Evolutionary conservation across 2,797 vertebrate species (phyloP).

Genomic region (Trichosurus vulpecula): DNA sequence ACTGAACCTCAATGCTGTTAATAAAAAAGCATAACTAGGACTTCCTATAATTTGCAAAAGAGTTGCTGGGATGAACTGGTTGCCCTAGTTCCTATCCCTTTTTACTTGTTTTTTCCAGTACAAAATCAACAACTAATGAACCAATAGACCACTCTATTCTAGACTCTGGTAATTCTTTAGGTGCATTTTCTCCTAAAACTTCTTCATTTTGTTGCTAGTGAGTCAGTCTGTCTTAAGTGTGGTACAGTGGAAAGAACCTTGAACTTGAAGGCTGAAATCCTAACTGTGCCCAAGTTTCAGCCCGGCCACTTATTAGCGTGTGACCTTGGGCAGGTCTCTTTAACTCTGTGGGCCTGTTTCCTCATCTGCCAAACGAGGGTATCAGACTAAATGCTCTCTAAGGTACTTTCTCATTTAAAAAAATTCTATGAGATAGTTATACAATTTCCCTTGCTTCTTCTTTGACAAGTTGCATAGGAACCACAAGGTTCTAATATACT

Average conservation of each 20-base stretch:
- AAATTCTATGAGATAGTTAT: neutral
- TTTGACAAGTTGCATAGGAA: too few species aligned
- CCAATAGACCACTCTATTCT: neutral
- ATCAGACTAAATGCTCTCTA: neutral
- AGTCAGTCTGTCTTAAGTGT: neutral
- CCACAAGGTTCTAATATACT: too few species aligned
- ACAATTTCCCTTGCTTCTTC: too few species aligned
- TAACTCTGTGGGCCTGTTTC: neutral
- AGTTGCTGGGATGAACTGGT: fast-evolving
- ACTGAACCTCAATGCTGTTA: neutral
- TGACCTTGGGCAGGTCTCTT: neutral
- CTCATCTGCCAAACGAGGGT: neutral
- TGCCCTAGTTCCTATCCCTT: neutral
- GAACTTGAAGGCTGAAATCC: neutral
- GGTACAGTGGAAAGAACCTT: neutral
- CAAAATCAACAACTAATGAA: constrained; percentile 11
- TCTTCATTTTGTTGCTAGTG: neutral
- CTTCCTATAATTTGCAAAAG: neutral
- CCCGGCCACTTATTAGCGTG: neutral
- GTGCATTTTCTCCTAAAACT: neutral
- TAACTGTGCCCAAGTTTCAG: neutral
- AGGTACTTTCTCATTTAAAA: neutral
- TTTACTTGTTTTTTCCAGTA: neutral
- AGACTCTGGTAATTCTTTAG: neutral
- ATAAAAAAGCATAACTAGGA: neutral